Evolutionary conservation across 1,140 invertebrate species (phyloP), one percentile per base, ranked within the genome.

Genomic region (Drosophila elegans): DNA sequence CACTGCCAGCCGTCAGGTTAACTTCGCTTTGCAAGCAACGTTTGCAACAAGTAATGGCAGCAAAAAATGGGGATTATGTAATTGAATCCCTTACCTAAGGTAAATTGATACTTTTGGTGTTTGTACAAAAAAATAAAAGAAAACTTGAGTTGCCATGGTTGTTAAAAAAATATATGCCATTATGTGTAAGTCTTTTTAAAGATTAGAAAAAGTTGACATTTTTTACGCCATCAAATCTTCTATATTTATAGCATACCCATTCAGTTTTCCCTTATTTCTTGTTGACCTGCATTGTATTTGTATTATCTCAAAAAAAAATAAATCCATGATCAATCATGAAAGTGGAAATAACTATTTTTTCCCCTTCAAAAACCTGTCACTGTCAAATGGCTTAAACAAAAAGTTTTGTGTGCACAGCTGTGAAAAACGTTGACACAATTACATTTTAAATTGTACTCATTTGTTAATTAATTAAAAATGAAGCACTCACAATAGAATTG

Each of bases 1-100:
- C 60, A 74, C 78, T 71, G 53, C 48, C 68, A 54, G 29, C 25
- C 36, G 60, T 27, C 61, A 42, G 45, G 36, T 57, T 49, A 27
- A 16, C 16, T 71, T 45, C 10, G 25, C 12, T 49, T 36, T 12
- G 41, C 39, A 5, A 4, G 25, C 42, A 10, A 21, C 53, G 21
- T 21, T 45, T 45, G 11, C 56, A 45, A 11, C 32, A 16, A 48
- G 34, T 64, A 32, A 42, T n/a, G 12, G 32, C 7, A 60, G 34
- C 41, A 36, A 45, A 32, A 64, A 49, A 25, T 32, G 6, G 34
- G 27, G 39, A 13, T 34, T 66, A n/a, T 25, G 12, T 66, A 66
- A 67, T 49, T 46, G 63, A 27, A 67, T n/a, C 10, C 27, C 29
- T 66, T 66, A 49, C 66, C 34, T 32, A 10, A 2, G 12, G 27